Evolutionary conservation across 2,113 vertebrate species (phyloP).

Genomic region (Argyrosomus japonicus): DNA sequence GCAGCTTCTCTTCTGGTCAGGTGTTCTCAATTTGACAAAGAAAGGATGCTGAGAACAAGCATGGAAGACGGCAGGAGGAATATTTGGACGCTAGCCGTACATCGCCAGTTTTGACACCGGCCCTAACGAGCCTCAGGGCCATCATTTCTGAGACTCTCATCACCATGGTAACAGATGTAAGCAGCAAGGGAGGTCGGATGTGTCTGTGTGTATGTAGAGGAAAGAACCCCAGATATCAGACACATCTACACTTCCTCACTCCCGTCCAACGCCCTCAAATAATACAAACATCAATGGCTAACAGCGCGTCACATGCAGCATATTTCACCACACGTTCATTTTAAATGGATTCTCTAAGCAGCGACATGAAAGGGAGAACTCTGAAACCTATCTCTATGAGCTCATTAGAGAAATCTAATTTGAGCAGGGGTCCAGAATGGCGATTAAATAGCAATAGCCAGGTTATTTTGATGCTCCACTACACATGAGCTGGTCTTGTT

Average conservation of each 20-base stretch:
- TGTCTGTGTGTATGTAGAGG: conserved; percentile 5
- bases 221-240: conserved; percentile 25
- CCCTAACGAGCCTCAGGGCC: conserved; percentile 67
- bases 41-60: conserved; percentile 6
- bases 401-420: conserved; percentile 72
- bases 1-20: conserved; percentile 25
- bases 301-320: not conserved
- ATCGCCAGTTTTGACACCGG: conserved; percentile 61
- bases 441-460: conserved; percentile 57
- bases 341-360: conserved; percentile 48
- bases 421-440: conserved; percentile 55
- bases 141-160: conserved; percentile 49
- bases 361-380: conserved; percentile 52
- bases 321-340: conserved; percentile 24
- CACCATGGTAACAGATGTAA: conserved; percentile 70
- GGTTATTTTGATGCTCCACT: conserved; percentile 68
- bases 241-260: conserved; percentile 15
- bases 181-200: conserved; percentile 30
- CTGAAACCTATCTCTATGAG: conserved; percentile 31
- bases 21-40: not conserved
- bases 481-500: conserved; percentile 53
- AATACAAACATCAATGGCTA: conserved; percentile 42
- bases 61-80: conserved; percentile 6
- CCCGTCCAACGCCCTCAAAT: conserved; percentile 31
- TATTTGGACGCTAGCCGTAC: conserved; percentile 40